A percentile compares a stretch with the other conserved stretches of the same genome.
phyloP scores from a whole-genome alignment of 2,797 vertebrate species.

The Lutjanus argentimaculatus region DNA sequence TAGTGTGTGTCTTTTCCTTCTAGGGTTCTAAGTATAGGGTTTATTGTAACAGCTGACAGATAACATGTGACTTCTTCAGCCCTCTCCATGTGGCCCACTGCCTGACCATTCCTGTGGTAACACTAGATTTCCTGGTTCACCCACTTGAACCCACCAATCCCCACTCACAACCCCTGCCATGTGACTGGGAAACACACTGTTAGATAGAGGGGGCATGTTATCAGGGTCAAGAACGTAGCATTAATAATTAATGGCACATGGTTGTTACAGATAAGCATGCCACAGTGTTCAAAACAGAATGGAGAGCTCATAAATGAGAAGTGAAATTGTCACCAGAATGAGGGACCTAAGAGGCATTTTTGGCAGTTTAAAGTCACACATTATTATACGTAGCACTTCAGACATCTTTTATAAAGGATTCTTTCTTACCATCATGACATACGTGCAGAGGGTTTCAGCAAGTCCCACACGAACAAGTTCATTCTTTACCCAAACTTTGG shows the following conservation, averaged over 20 bases:
- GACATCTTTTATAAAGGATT: neutral
- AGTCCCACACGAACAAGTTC: conserved; percentile 80
- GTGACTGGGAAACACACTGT: conserved; percentile 37
- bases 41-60: conserved; percentile 60
- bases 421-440: conserved; percentile 91
- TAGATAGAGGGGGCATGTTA: conserved; percentile 9
- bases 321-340: neutral
- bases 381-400: neutral
- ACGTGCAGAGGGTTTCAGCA: conserved; percentile 89
- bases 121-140: conserved; percentile 57
- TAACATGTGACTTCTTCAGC: conserved; percentile 60
- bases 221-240: conserved; percentile 50
- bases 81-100: conserved; percentile 49
- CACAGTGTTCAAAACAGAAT: neutral
- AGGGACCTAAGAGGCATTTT: neutral
- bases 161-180: conserved; percentile 18
- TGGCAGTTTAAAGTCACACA: neutral
- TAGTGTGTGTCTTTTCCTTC: neutral
- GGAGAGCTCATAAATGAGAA: neutral
- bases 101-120: conserved; percentile 38
- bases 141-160: conserved; percentile 59
- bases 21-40: conserved; percentile 30
- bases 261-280: conserved; percentile 6
- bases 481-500: conserved; percentile 73
- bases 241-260: conserved; percentile 61